Evolutionary conservation across 2,888 invertebrate species (phyloP).

Genomic region (Tortrix viridana): DNA sequence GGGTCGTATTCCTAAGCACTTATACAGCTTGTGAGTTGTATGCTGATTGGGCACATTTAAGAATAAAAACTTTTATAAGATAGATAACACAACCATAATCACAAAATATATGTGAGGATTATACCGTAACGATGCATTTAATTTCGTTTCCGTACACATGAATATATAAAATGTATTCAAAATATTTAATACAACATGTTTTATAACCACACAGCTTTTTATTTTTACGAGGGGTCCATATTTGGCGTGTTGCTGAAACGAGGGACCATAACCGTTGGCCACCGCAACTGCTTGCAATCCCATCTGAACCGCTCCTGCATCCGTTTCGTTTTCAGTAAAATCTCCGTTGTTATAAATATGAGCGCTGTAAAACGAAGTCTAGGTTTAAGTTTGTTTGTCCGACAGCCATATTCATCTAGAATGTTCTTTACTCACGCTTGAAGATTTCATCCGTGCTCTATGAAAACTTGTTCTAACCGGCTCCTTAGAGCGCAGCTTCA

Average conservation of each 20-base stretch:
- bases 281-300: slow-evolving; percentile 76
- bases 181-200: slow-evolving; percentile 54
- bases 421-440: slow-evolving; percentile 61
- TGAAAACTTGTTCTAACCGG: slow-evolving; percentile 67
- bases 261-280: slow-evolving; percentile 78
- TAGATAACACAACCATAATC: slow-evolving; percentile 10
- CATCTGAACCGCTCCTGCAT: slow-evolving; percentile 60
- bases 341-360: slow-evolving; percentile 47
- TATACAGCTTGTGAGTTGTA: too few species aligned
- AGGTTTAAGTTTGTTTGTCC: slow-evolving; percentile 50
- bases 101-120: slow-evolving; percentile 2
- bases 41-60: too few species aligned
- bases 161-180: slow-evolving; percentile 29
- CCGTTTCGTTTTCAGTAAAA: slow-evolving; percentile 58
- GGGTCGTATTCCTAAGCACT: too few species aligned
- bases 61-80: not conserved
- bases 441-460: slow-evolving; percentile 71
- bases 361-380: slow-evolving; percentile 49
- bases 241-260: slow-evolving; percentile 78
- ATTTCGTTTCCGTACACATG: slow-evolving; percentile 21
- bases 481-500: slow-evolving; percentile 55
- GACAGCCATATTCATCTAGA: slow-evolving; percentile 51
- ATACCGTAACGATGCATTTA: slow-evolving; percentile 16
- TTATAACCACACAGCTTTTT: slow-evolving; percentile 70
- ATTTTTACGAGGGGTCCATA: slow-evolving; percentile 78